Conservation (phyloP, 64 coral and sea anemone species). For the Stichodactyla helianthus region DNA sequence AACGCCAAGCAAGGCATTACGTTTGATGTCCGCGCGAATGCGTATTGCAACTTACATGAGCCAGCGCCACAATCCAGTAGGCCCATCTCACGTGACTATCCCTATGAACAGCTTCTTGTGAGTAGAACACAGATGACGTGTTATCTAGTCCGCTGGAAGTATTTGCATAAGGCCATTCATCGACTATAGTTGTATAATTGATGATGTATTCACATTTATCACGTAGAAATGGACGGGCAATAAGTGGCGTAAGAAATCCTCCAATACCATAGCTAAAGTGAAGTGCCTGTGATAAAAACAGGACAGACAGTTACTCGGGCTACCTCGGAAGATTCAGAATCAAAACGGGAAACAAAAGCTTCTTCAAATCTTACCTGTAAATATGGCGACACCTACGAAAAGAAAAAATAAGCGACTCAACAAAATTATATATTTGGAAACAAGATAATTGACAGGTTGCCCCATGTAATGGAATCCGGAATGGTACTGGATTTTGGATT, state of each 20-base stretch:
- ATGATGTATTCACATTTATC: slow-evolving; percentile 68
- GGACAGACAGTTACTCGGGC: neutral
- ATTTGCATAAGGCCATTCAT: slow-evolving; percentile 90
- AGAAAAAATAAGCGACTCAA: neutral
- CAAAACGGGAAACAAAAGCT: neutral
- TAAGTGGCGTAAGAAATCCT: slow-evolving; percentile 69
- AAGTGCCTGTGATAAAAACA: slow-evolving; percentile 43
- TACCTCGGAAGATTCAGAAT: no score
- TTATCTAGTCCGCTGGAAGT: slow-evolving; percentile 57
- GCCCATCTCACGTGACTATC: slow-evolving; percentile 89
- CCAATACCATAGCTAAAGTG: slow-evolving; percentile 81
- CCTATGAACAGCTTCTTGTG: slow-evolving; percentile 68
- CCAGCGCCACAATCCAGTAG: slow-evolving; percentile 84
- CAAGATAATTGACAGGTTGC: no score
- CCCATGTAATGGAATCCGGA: no score
- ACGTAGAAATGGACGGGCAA: slow-evolving; percentile 75
- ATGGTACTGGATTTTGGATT: no score
- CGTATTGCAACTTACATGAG: slow-evolving; percentile 47
- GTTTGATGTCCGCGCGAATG: neutral
- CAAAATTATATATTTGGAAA: neutral
- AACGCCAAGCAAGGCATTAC: neutral
- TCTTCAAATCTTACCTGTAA: slow-evolving; percentile 59
- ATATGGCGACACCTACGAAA: slow-evolving; percentile 70
- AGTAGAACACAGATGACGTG: slow-evolving; percentile 65
- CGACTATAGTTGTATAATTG: slow-evolving; percentile 82